Evolutionary conservation across 92 coral and sea anemone species (phyloP), one percentile per base, ranked within the genome.

Genomic region (Hydrozoanthus gracilis): DNA sequence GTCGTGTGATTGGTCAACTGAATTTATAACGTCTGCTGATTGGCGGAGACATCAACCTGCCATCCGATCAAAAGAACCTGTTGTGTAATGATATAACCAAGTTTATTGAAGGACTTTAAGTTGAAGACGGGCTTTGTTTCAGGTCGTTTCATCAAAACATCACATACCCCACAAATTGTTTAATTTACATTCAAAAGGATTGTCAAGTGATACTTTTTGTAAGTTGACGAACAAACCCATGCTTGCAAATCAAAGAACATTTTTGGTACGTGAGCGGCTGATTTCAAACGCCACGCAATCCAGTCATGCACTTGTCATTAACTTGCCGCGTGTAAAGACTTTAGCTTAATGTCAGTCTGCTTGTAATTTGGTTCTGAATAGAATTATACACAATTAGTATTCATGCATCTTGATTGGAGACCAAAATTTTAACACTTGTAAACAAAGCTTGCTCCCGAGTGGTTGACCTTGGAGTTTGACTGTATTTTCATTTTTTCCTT

Each of bases 11-110:
- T 82, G 82, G 90, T 27, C 68, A 60, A 58, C 78, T 83, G 71
- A 82, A 71, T 82, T 61, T 82, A 75, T 56, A 69, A 84, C 51
- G 50, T 18, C 14, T 7, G 67, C 55, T 83, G 82, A 90, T 90
- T 90, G 93, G 93, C 72, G 35, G 88, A 54, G 39, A 66, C 55
- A 56, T 89, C 87, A 71, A 86, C 56, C 76, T 82, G 90, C 90
- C 90, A 88, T 44, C 88, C 67, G 84, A 88, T 90, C 90, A 86
- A 87, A 89, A 74, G 90, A 66, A 90, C 93, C 90, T 82, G 88
- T 90, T 87, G 83, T 90, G 83, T 87, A 70, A 76, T 56, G 71
- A 54, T 76, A 76, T 52, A 14, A 86, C 77, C 87, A 80, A 86
- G 87, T 49, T 67, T 69, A 76, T 65, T 60, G 39, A 80, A 49